Base-by-base conservation (phyloP, 1,140 invertebrate genomes). In the Dinoponera quadriceps region DNA sequence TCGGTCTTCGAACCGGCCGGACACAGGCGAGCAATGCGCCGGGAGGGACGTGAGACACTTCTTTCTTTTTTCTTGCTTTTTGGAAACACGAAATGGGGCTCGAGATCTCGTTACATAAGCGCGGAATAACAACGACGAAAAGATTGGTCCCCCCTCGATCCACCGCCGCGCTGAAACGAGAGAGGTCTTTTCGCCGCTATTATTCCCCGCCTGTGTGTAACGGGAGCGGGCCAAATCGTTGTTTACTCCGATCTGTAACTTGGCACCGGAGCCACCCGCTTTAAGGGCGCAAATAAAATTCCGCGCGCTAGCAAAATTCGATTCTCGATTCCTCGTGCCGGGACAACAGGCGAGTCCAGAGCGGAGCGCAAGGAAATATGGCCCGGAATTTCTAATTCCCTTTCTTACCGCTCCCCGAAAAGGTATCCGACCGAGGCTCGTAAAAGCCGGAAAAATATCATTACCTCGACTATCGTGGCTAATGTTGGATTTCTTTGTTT, bases 201-300 rank as follows among this genome's bases (percentile, higher is more conserved):
- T 80, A 80, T 80, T 80, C 25, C 65, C 54, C 33, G 65, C 18
- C 51, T 69, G 57, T 69, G 57, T 69, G 63, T 33, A 80, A 80
- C 44, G 59, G 44, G 65, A 71, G 33, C 51, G 33, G 69, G 63
- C 75, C 75, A 80, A 80, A 80, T 80, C 51, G 65, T 80, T 80
- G 75, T 80, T 80, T 80, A 80, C 75, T 65, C 25, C 65, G 51
- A 69, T 80, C 65, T 80, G 65, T 80, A 69, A 80, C 75, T 80
- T 80, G 75, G 75, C 75, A 80, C 51, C 54, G 14, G n/a, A 69
- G 25, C 51, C 63, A 71, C 71, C n/a, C 33, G 75, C 65, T 80
- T 80, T 80, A 80, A 80, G 66, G 38, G 69, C 65, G 49, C 75
- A 57, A 69, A 80, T 80, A 80, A 80, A 80, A 69, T 80, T 69